These are phyloP conservation scores for Cheilosia impressa DNA, from an alignment of 2,888 invertebrate genomes.

Conservation along the genomic window DNA sequence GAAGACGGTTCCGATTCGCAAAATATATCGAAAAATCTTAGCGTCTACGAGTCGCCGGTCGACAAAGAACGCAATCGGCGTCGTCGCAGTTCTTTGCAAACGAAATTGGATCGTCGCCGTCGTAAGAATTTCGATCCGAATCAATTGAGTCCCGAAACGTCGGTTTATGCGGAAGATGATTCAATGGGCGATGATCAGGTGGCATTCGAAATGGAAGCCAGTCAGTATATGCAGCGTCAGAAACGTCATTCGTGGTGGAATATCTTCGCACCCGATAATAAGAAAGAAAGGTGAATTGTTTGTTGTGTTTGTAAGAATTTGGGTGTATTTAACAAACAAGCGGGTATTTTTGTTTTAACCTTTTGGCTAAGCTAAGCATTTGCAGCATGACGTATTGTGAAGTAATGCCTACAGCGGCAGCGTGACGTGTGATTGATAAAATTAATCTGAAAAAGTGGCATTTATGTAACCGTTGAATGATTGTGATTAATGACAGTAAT, in stretches of 20 bases:
- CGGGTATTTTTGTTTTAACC: not conserved
- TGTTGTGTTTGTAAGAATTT: constrained; percentile 26
- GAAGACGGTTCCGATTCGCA: constrained; percentile 80
- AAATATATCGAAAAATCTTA: constrained; percentile 55
- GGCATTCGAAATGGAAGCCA: constrained; percentile 76
- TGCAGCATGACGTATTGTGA: not conserved
- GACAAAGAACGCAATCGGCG: constrained; percentile 82
- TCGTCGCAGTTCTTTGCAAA: constrained; percentile 82
- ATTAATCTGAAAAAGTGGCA: constrained; percentile 4
- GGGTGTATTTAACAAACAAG: constrained; percentile 20
- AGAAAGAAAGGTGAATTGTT: constrained; percentile 86
- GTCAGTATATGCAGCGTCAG: constrained; percentile 82
- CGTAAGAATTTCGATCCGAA: constrained; percentile 82
- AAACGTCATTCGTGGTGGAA: constrained; percentile 95
- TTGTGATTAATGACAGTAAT: constrained; percentile 45
- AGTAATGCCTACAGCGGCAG: no score
- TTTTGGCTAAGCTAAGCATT: not conserved
- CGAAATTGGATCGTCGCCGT: constrained; percentile 83
- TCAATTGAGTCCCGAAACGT: constrained; percentile 78
- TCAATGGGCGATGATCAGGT: constrained; percentile 69
- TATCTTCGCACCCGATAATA: constrained; percentile 91
- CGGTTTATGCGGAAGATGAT: constrained; percentile 78
- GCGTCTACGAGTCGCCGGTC: constrained; percentile 75
- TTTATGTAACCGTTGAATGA: constrained; percentile 24
- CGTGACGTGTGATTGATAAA: constrained; percentile 1